Evolutionary conservation across 2,888 invertebrate species (phyloP).

Genomic region (Chrysotoxum bicinctum): DNA sequence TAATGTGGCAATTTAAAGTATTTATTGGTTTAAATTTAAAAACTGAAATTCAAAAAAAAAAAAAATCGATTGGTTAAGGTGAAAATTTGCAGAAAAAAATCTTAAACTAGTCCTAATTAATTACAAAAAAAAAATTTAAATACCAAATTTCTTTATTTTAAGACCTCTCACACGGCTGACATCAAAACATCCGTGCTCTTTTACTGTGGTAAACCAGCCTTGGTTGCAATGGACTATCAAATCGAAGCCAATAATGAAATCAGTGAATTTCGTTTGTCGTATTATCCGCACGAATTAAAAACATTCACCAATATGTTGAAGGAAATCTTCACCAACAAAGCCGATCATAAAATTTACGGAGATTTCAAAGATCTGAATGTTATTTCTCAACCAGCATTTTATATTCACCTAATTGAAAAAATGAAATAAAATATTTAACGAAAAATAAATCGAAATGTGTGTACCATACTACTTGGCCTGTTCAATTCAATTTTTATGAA

Average conservation of each 20-base stretch:
- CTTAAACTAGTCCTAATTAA: no score
- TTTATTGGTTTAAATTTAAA: no score
- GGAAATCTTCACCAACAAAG: slow-evolving; percentile 86
- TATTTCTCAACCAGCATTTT: slow-evolving; percentile 88
- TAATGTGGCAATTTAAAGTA: no score
- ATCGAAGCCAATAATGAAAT: slow-evolving; percentile 84
- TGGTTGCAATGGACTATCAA: slow-evolving; percentile 92
- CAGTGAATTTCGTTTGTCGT: slow-evolving; percentile 93
- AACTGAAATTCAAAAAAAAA: no score
- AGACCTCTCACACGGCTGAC: slow-evolving; percentile 91
- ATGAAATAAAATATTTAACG: slow-evolving; percentile 29
- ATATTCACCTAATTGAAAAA: slow-evolving; percentile 92
- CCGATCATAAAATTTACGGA: slow-evolving; percentile 88
- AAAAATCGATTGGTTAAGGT: no score
- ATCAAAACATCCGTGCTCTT: slow-evolving; percentile 93
- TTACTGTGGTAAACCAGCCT: slow-evolving; percentile 88
- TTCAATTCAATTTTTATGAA: not conserved
- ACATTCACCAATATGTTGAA: slow-evolving; percentile 88
- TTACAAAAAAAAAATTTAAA: not conserved
- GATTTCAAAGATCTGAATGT: slow-evolving; percentile 89
- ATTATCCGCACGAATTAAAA: slow-evolving; percentile 91
- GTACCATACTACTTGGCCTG: not conserved
- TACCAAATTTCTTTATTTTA: slow-evolving; percentile 75
- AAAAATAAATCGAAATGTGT: not conserved
- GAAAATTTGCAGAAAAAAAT: no score